Evolutionary conservation across 1,140 invertebrate species (phyloP).

Genomic region (Zaprionus lachaisei): DNA sequence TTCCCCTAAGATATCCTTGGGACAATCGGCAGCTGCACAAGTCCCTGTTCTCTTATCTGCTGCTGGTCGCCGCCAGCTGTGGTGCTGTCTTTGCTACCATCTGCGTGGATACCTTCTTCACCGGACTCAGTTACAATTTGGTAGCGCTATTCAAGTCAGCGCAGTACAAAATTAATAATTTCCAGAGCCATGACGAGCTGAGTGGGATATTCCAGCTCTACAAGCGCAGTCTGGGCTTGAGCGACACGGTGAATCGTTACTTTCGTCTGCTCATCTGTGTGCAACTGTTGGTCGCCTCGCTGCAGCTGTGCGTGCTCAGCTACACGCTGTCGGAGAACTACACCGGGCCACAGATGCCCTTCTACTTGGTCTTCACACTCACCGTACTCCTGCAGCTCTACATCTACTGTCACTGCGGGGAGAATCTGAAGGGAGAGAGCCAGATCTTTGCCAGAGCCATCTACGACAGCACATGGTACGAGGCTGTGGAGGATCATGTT

Average conservation of each 20-base stretch:
- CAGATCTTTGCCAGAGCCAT: constrained; percentile 48
- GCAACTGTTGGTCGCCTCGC: constrained; percentile 50
- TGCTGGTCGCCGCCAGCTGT: constrained; percentile 35
- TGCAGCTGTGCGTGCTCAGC: constrained; percentile 51
- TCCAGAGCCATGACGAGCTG: constrained; percentile 7
- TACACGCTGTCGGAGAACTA: constrained; percentile 49
- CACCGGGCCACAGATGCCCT: constrained; percentile 49
- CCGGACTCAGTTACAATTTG: constrained; percentile 50
- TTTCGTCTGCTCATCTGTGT: constrained; percentile 50
- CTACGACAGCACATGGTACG: constrained; percentile 56
- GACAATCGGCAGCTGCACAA: constrained; percentile 29
- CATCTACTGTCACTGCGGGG: constrained; percentile 59
- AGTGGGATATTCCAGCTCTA: constrained; percentile 39
- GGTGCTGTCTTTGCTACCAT: constrained; percentile 41
- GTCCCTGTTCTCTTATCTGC: constrained; percentile 26
- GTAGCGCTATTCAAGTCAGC: constrained; percentile 56
- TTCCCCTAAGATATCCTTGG: constrained; percentile 46
- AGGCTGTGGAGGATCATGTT: constrained; percentile 12
- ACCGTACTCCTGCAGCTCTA: constrained; percentile 50
- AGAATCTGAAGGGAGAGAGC: constrained; percentile 58
- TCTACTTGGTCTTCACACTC: constrained; percentile 48
- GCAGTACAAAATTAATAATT: constrained; percentile 36
- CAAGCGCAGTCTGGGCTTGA: constrained; percentile 47
- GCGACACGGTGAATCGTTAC: constrained; percentile 31
- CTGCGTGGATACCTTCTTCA: constrained; percentile 53